phyloP scores from a whole-genome alignment of 2,888 invertebrate species.

The Mesoligia furuncula region DNA sequence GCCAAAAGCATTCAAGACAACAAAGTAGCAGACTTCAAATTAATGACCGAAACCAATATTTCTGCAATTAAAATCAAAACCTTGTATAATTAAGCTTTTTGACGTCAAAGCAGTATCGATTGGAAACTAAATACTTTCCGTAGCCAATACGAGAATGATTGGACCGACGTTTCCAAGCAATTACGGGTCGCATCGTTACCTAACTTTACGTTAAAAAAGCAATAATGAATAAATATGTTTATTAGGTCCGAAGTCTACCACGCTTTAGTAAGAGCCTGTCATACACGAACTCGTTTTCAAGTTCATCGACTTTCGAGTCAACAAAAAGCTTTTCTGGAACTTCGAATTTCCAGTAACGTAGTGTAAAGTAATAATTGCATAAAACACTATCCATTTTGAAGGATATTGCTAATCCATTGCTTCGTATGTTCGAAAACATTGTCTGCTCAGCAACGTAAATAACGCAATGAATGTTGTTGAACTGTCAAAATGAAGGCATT shows the following conservation, averaged over 20 bases:
- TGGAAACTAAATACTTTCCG: conserved; percentile 30
- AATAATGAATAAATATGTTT: background rate
- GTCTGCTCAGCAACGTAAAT: no score
- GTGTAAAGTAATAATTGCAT: background rate
- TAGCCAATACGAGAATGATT: background rate
- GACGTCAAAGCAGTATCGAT: background rate
- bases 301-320: background rate
- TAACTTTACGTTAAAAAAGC: background rate
- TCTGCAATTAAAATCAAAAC: conserved; percentile 38
- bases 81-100: conserved; percentile 11
- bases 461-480: no score
- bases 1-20: background rate
- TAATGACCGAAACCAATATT: conserved; percentile 42
- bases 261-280: background rate
- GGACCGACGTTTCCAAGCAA: background rate
- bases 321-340: background rate
- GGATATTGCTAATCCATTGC: no score
- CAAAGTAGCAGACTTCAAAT: background rate
- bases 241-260: background rate
- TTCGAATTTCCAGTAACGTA: background rate
- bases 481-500: no score
- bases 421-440: no score
- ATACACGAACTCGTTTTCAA: background rate
- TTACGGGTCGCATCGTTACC: background rate
- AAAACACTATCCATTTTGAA: no score